A percentile compares a stretch with the other conserved stretches of the same genome.
Conservation (phyloP, 2,113 vertebrate genomes). For the Datnioides undecimradiatus region DNA sequence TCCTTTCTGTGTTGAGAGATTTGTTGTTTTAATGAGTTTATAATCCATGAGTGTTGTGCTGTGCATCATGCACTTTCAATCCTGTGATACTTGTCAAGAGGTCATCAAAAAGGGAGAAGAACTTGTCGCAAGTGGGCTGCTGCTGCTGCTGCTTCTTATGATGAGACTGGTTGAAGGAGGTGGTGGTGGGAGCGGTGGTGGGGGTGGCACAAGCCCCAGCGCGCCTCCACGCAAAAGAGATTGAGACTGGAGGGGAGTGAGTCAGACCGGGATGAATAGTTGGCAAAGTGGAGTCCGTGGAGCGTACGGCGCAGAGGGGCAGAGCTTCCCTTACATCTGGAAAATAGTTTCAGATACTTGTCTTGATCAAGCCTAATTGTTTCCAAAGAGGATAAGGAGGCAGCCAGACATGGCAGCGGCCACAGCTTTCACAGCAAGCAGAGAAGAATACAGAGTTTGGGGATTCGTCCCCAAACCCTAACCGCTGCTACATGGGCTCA, state of each 20-base stretch:
- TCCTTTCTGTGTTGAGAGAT: no score
- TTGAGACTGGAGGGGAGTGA: slow-evolving; percentile 40
- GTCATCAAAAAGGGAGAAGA: not conserved
- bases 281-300: slow-evolving; percentile 25
- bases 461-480: no score
- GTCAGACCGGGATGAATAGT: slow-evolving; percentile 52
- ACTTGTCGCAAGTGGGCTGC: not conserved
- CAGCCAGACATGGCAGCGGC: not conserved
- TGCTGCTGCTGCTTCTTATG: not conserved
- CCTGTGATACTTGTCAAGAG: not conserved
- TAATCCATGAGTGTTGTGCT: not conserved
- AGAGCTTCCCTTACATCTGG: slow-evolving; percentile 30
- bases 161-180: no score
- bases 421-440: not conserved
- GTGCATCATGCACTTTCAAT: not conserved
- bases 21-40: not conserved
- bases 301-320: not conserved
- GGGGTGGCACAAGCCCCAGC: slow-evolving; percentile 35
- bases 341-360: slow-evolving; percentile 36
- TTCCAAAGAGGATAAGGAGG: slow-evolving; percentile 33
- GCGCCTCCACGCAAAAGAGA: not conserved
- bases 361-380: not conserved
- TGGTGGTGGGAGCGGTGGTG: not conserved
- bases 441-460: not conserved
- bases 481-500: no score